These are phyloP conservation scores for Sturmia bella DNA, from an alignment of 2,888 invertebrate genomes.

Conservation along the genomic window DNA sequence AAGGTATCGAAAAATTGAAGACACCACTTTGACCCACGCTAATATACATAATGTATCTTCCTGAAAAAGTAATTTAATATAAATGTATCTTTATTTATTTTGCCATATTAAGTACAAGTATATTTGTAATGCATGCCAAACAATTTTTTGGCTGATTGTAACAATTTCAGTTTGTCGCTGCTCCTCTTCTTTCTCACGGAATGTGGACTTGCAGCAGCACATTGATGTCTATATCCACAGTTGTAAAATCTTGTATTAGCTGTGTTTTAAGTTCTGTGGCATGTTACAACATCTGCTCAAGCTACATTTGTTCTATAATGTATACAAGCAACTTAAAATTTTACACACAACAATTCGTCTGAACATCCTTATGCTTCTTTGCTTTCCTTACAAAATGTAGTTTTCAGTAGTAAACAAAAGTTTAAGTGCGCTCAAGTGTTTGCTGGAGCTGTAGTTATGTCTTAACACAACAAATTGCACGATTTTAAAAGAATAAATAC, in stretches of 20 bases:
- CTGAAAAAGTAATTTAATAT: too few species aligned
- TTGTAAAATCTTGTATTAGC: slow-evolving; percentile 20
- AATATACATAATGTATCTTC: too few species aligned
- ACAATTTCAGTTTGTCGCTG: not conserved
- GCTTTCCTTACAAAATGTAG: slow-evolving; percentile 10
- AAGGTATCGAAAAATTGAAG: too few species aligned
- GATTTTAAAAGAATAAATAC: slow-evolving; percentile 28
- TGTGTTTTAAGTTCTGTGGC: slow-evolving; percentile 28
- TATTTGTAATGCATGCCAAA: slow-evolving; percentile 31
- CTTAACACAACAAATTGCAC: slow-evolving; percentile 46
- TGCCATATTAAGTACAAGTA: slow-evolving; percentile 19
- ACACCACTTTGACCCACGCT: too few species aligned
- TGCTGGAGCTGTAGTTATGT: slow-evolving; percentile 26
- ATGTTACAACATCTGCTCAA: slow-evolving; percentile 53
- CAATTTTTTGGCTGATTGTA: slow-evolving; percentile 57
- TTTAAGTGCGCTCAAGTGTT: not conserved
- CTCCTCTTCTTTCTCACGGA: too few species aligned
- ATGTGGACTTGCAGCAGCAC: not conserved
- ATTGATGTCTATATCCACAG: slow-evolving; percentile 9
- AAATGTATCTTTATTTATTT: not conserved
- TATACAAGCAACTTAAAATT: slow-evolving; percentile 13
- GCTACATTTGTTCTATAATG: slow-evolving; percentile 49
- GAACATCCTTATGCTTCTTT: slow-evolving; percentile 13
- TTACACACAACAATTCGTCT: slow-evolving; percentile 11
- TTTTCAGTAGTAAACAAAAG: not conserved